A percentile compares a stretch with the other conserved stretches of the same genome.
Evolutionary conservation across 2,797 vertebrate genomes (phyloP).

Genomic region (Microctenopoma steveboyesi): DNA sequence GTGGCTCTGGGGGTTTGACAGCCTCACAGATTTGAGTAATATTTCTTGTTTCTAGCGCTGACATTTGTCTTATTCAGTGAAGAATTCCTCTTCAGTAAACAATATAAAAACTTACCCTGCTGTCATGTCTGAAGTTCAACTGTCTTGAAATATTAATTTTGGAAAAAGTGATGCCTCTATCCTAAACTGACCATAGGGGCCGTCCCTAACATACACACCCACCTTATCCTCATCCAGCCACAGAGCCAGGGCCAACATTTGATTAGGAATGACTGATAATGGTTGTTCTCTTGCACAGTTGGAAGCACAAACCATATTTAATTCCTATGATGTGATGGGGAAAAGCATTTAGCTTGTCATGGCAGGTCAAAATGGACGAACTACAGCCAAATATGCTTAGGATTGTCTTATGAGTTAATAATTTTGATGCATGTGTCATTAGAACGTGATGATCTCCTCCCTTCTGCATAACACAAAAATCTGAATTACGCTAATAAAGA

Average conservation of each 20-base stretch:
- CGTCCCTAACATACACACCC: conserved; percentile 30
- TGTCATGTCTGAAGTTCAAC: conserved; percentile 21
- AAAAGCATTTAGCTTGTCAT: conserved; percentile 32
- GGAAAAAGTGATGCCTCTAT: conserved; percentile 46
- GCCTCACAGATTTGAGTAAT: conserved; percentile 5
- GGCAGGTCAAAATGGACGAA: conserved; percentile 11
- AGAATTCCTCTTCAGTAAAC: conserved; percentile 12
- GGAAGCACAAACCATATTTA: conserved; percentile 41
- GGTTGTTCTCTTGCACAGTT: conserved; percentile 27
- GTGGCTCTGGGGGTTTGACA: conserved; percentile 4
- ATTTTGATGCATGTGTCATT: conserved; percentile 8
- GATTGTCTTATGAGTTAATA: conserved; percentile 33
- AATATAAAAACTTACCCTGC: conserved; percentile 30
- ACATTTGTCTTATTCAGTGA: not conserved
- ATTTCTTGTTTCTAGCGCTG: conserved; percentile 10
- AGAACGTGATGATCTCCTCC: conserved; percentile 10
- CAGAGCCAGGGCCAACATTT: conserved; percentile 24
- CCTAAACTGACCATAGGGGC: conserved; percentile 30
- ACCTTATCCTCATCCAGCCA: conserved; percentile 16
- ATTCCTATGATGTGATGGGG: conserved; percentile 42
- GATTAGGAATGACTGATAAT: conserved; percentile 50
- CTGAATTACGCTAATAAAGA: not conserved
- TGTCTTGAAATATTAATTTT: conserved; percentile 34
- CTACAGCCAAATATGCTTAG: conserved; percentile 2
- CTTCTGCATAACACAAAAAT: not conserved